A percentile compares a stretch with the other conserved stretches of the same genome.
Conservation (phyloP, 1,140 invertebrate genomes). For the Hermatobates lingyangjiaoensis region DNA sequence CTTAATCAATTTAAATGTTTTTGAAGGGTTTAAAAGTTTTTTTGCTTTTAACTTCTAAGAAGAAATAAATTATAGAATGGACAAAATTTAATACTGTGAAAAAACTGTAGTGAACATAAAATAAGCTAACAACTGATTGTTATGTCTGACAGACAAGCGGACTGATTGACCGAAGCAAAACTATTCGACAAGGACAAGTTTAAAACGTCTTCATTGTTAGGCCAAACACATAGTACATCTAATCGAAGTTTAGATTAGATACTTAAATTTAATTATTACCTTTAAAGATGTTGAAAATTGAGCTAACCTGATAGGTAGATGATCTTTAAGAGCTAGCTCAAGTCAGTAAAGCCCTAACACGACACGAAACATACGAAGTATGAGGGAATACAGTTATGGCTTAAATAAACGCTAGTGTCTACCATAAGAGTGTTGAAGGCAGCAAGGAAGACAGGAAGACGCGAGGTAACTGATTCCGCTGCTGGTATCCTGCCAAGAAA, state of each 20-base stretch:
- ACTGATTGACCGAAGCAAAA: too few relatives aligned
- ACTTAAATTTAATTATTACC: not conserved
- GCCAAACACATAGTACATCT: not conserved
- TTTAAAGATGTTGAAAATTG: not conserved
- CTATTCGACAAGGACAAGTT: too few relatives aligned
- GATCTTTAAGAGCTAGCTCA: not conserved
- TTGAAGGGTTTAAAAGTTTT: too few relatives aligned
- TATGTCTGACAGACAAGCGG: too few relatives aligned
- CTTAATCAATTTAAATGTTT: too few relatives aligned
- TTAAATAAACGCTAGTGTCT: conserved; percentile 7
- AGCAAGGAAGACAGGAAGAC: conserved; percentile 31
- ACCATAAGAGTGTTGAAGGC: conserved; percentile 31
- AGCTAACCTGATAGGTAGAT: not conserved
- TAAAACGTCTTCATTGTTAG: too few relatives aligned
- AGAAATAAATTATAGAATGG: too few relatives aligned
- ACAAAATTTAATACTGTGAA: too few relatives aligned
- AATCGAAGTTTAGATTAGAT: not conserved
- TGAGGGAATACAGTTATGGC: not conserved
- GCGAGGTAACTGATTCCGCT: conserved; percentile 32
- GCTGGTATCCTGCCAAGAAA: conserved; percentile 49
- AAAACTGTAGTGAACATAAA: too few relatives aligned
- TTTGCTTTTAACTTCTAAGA: too few relatives aligned
- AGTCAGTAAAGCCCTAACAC: not conserved
- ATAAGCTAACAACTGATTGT: too few relatives aligned
- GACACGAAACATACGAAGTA: not conserved